Base-by-base conservation (phyloP, 2,797 vertebrate species). In the Parauchenoglanis ngamensis region DNA sequence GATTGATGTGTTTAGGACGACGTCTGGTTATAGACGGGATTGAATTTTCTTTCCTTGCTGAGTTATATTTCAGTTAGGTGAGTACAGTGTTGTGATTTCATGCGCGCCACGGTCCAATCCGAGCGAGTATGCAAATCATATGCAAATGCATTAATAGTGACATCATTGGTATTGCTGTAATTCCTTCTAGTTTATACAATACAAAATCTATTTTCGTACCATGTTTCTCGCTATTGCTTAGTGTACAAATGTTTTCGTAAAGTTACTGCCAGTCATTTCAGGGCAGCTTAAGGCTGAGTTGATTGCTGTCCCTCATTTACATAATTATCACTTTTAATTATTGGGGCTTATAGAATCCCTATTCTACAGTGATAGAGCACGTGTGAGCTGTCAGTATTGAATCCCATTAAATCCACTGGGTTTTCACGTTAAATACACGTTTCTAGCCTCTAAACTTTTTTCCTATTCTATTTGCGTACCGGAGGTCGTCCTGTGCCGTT, bases 291-390 rank as follows among this genome's bases (percentile, higher is more conserved):
- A 65, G 25, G 65, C 87, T 40, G 59, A 63, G 46, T n/a, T 81
- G 78, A 85, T 85, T 85, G 84, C 77, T 49, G 65, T 67, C 28
- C 77, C 40, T 70, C 75, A 70, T 85, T 85, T 73, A 56, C 84
- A 85, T 81, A 88, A 75, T 85, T 82, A 11, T 85, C 87, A 88
- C 57, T 73, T 88, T 85, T 88, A 85, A 88, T 88, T 85, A 85
- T 21, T 21, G 65, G n/a, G 67, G 65, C 57, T 85, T 84, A 77
- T 46, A 72, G 76, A 85, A 75, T 73, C 76, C 68, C 77, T 46
- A 56, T 85, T 61, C 46, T 82, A 57, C 76, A 63, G 23, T 52
- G 54, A n/a, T 28, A 17, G 65, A 52, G 8, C 46, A 40, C 7
- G 21, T 40, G 75, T 54, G 68, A 78, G 52, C 59, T 17, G 31